phyloP scores from a whole-genome alignment of 1,140 invertebrate species.

The Elysia chlorotica region DNA sequence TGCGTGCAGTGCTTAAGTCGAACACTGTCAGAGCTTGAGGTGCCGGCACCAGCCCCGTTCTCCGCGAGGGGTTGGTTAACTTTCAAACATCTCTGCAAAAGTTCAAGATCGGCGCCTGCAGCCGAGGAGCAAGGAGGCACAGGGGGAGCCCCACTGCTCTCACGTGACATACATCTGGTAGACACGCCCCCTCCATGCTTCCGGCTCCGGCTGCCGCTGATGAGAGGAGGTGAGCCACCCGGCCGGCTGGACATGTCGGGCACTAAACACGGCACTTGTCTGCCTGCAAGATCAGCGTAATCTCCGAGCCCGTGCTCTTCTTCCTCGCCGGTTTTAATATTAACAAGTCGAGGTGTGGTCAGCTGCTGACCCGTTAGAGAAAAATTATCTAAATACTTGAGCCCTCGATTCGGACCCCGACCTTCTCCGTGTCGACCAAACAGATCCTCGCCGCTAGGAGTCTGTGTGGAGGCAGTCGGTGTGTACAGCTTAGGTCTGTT shows the following conservation, averaged over 20 bases:
- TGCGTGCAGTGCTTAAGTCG: not conserved
- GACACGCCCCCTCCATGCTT: too few species aligned
- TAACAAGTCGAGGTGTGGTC: not conserved
- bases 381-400: too few species aligned
- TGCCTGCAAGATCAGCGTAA: too few species aligned
- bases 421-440: too few species aligned
- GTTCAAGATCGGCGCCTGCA: not conserved
- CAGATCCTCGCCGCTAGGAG: too few species aligned
- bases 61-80: not conserved
- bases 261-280: too few species aligned
- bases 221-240: not conserved
- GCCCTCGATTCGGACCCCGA: too few species aligned
- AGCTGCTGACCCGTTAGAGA: not conserved
- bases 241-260: too few species aligned
- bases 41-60: not conserved
- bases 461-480: too few species aligned
- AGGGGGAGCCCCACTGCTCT: too few species aligned
- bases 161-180: not conserved
- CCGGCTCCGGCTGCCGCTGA: not conserved
- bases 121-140: too few species aligned
- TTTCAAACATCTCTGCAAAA: not conserved
- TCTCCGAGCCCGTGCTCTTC: not conserved
- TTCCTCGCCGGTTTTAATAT: not conserved
- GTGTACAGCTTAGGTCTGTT: too few species aligned
- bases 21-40: not conserved